A percentile compares a stretch with the other conserved stretches of the same genome.
These are phyloP conservation scores for Cephalopachus bancanus DNA, from an alignment of 2,797 vertebrate species.

Conservation along the genomic window DNA sequence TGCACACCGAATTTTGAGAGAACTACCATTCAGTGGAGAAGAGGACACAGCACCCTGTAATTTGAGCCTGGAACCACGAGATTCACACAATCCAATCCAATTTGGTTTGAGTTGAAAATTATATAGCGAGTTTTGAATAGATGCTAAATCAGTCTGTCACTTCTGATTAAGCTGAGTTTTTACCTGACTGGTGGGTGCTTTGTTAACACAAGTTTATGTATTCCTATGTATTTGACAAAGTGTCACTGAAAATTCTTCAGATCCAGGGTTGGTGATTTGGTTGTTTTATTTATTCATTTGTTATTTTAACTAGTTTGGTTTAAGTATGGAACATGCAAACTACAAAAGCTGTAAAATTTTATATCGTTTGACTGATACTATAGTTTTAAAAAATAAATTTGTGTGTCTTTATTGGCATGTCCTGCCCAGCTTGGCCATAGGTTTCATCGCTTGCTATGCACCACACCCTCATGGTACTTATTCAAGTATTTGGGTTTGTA, in stretches of 20 bases:
- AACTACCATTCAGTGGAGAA: not conserved
- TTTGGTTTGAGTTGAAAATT: constrained; percentile 42
- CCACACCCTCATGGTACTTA: not conserved
- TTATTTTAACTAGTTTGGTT: constrained; percentile 25
- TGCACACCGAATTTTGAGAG: not conserved
- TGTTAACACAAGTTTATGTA: not conserved
- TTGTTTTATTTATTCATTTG: constrained; percentile 43
- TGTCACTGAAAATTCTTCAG: constrained; percentile 34
- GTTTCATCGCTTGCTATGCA: not conserved
- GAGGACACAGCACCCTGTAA: not conserved
- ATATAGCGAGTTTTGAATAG: constrained; percentile 48
- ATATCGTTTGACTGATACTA: not conserved
- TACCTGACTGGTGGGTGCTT: constrained; percentile 23
- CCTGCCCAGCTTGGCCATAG: not conserved
- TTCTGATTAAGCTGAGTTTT: constrained; percentile 45
- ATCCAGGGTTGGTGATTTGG: not conserved
- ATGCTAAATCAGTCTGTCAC: constrained; percentile 58
- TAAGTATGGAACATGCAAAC: constrained; percentile 20
- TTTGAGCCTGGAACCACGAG: constrained; percentile 25
- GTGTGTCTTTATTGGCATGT: not conserved
- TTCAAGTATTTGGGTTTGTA: not conserved
- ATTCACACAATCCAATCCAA: constrained; percentile 48
- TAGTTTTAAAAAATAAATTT: not conserved
- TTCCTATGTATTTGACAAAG: not conserved
- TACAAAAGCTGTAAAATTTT: not conserved